Percentiles rank a stretch among this genome's conserved stretches.
phyloP scores from a whole-genome alignment of 2,888 invertebrate species.

The Sturmia bella region DNA sequence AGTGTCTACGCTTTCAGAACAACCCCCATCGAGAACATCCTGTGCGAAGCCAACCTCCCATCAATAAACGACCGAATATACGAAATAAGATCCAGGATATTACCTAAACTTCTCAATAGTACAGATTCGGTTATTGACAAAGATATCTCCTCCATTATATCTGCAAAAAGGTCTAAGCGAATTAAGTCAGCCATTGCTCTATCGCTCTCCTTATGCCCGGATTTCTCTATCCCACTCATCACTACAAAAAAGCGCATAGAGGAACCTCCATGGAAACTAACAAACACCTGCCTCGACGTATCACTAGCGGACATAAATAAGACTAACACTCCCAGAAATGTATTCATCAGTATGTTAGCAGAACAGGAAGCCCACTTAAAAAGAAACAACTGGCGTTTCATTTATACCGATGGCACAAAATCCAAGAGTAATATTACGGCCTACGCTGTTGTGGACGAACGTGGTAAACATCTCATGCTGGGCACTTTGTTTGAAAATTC shows the following conservation, averaged over 20 bases:
- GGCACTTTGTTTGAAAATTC: too few species aligned
- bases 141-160: background rate
- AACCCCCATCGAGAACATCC: too few species aligned
- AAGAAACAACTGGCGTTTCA: background rate
- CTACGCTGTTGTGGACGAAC: too few species aligned
- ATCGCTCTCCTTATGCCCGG: background rate
- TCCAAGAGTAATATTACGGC: too few species aligned
- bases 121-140: background rate
- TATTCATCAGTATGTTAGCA: background rate
- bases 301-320: conserved; percentile 1
- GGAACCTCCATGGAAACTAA: background rate
- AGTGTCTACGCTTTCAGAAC: too few species aligned
- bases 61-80: too few species aligned
- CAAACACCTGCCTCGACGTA: background rate
- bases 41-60: too few species aligned
- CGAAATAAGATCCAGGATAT: too few species aligned
- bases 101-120: too few species aligned
- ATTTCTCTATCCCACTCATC: background rate
- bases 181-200: background rate
- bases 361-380: conserved; percentile 1
- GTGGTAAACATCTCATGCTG: too few species aligned
- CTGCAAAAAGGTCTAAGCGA: background rate
- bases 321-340: background rate
- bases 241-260: conserved; percentile 12
- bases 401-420: too few species aligned